Percentiles rank a stretch among this genome's conserved stretches.
Conservation (phyloP, 2,888 invertebrate species). For the Allolobophora icterica region DNA sequence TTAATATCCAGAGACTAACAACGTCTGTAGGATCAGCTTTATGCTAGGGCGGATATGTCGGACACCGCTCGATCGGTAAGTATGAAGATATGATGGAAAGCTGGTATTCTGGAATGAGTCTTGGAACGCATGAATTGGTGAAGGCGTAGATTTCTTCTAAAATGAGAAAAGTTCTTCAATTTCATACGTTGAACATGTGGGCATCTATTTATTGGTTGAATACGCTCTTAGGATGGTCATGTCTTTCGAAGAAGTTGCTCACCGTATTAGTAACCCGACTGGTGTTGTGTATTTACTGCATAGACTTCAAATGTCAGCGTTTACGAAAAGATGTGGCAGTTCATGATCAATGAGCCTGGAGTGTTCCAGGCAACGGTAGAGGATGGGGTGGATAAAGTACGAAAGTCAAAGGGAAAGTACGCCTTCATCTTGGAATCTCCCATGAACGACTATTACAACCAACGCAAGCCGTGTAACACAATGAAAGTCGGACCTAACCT, state of each 20-base stretch:
- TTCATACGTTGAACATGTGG: too few species aligned
- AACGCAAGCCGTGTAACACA: conserved; percentile 75
- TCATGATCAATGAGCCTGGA: conserved; percentile 86
- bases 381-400: conserved; percentile 70
- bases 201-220: too few species aligned
- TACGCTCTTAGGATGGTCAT: background rate
- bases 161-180: too few species aligned
- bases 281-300: background rate
- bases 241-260: background rate
- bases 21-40: too few species aligned
- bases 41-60: too few species aligned
- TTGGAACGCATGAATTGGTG: too few species aligned
- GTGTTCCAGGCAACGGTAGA: conserved; percentile 77
- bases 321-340: conserved; percentile 93
- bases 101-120: too few species aligned
- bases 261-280: background rate
- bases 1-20: too few species aligned
- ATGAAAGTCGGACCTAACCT: conserved; percentile 77
- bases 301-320: conserved; percentile 86
- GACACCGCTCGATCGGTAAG: too few species aligned
- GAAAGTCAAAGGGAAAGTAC: conserved; percentile 72
- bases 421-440: conserved; percentile 69
- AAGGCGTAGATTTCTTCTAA: too few species aligned
- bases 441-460: conserved; percentile 82
- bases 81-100: too few species aligned